Conservation (phyloP, 2,888 invertebrate genomes). For the Acanthoscelides obtectus region DNA sequence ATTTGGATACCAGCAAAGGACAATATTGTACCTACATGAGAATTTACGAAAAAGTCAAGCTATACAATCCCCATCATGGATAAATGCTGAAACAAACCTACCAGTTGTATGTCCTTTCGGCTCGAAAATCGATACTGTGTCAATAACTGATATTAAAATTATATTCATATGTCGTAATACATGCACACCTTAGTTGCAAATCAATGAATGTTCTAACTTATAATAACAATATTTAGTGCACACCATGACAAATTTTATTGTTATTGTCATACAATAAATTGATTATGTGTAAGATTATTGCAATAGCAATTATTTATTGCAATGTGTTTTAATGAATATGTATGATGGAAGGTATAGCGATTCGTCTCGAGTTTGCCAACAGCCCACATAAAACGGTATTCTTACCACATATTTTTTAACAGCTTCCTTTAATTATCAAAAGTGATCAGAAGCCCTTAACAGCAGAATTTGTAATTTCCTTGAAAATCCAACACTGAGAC, state of each 20-base stretch:
- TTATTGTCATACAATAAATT: not conserved
- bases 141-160: not conserved
- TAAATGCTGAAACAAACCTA: not conserved
- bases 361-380: not conserved
- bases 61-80: not conserved
- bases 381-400: too few species aligned
- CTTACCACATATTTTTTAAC: too few species aligned
- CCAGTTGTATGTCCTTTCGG: not conserved
- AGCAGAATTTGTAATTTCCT: too few species aligned
- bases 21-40: too few species aligned
- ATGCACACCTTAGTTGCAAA: not conserved
- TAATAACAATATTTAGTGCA: not conserved
- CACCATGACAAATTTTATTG: not conserved
- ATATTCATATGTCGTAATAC: not conserved
- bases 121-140: not conserved
- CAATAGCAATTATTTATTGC: not conserved
- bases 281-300: not conserved
- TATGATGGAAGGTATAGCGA: not conserved
- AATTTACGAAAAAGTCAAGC: too few species aligned
- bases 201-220: not conserved
- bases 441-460: too few species aligned
- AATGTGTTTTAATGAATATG: not conserved
- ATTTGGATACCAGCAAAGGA: too few species aligned
- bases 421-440: too few species aligned
- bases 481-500: too few species aligned